These are phyloP conservation scores for Aphelocoma coerulescens DNA, from an alignment of 2,113 vertebrate species.

Conservation along the genomic window DNA sequence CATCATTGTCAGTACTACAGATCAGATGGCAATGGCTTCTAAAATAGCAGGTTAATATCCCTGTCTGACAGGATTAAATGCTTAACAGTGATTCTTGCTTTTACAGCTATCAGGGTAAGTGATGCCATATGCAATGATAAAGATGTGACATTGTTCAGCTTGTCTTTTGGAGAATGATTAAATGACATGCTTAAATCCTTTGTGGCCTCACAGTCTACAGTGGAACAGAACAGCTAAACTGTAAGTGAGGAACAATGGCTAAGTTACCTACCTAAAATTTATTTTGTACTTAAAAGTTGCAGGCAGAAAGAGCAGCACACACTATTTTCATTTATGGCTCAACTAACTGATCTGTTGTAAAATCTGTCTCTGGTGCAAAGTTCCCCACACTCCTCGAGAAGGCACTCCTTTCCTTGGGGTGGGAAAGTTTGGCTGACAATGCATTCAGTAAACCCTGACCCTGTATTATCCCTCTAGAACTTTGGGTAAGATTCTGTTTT, in stretches of 20 bases:
- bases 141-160: conserved; percentile 59
- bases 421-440: not conserved
- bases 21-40: conserved; percentile 54
- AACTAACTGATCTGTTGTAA: not conserved
- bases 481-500: not conserved
- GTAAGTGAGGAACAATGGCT: not conserved
- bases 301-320: not conserved
- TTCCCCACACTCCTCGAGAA: not conserved
- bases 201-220: conserved; percentile 14
- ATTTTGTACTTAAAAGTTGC: not conserved
- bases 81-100: conserved; percentile 54
- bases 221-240: not conserved
- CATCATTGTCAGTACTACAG: conserved; percentile 11
- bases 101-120: conserved; percentile 51
- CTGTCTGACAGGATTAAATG: conserved; percentile 64
- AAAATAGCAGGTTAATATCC: conserved; percentile 61
- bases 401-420: not conserved
- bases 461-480: not conserved
- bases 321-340: not conserved
- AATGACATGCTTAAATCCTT: conserved; percentile 49
- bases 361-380: not conserved
- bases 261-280: not conserved
- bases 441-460: not conserved
- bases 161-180: conserved; percentile 48
- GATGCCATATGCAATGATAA: conserved; percentile 59